Evolutionary conservation across 1,140 invertebrate genomes (phyloP), one percentile per base, ranked within the genome.

Genomic region (Dinoponera quadriceps): DNA sequence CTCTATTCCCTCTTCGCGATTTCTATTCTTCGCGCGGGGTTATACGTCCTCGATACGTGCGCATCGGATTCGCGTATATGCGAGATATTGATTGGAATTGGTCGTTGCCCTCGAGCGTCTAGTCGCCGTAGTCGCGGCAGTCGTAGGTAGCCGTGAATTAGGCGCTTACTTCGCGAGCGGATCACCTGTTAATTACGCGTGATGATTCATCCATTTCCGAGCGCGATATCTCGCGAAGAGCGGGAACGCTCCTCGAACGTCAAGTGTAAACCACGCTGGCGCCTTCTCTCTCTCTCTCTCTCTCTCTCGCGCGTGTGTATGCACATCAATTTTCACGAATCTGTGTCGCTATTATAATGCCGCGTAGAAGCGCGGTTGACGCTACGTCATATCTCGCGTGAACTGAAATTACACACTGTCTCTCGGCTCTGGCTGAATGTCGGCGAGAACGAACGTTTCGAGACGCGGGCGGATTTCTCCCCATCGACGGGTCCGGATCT

Each of bases 31-130:
- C 9, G 44, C 29, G 48, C 2, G 14, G 20, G n/a, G 11, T 77
- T 11, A 27, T 18, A 22, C 16, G 25, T 62, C 27, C 57, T 65
- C 20, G 13, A 18, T 66, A n/a, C 11, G 2, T 77, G 25, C 38
- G 18, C 27, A 77, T 29, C 13, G 27, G 3, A 29, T 54, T 33
- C 20, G 60, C 54, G 2, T 77, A 55, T 54, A 60, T 16, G 29
- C 29, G 48, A 65, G 60, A 27, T 77, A 77, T 77, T 20, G 74
- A 77, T 77, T 77, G 16, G 16, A 74, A 62, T 74, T 75, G 57
- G 60, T 77, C 74, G 20, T 77, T 77, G 74, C 48, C 48, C 60
- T 38, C 48, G 48, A 51, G 20, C 51, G 63, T 44, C 74, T 54
- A 14, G 74, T n/a, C n/a, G 60, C 29, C 22, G 22, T 54, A 77